A percentile compares a stretch with the other conserved stretches of the same genome.
Evolutionary conservation across 2,113 vertebrate species (phyloP).

Genomic region (Carlito syrichta): DNA sequence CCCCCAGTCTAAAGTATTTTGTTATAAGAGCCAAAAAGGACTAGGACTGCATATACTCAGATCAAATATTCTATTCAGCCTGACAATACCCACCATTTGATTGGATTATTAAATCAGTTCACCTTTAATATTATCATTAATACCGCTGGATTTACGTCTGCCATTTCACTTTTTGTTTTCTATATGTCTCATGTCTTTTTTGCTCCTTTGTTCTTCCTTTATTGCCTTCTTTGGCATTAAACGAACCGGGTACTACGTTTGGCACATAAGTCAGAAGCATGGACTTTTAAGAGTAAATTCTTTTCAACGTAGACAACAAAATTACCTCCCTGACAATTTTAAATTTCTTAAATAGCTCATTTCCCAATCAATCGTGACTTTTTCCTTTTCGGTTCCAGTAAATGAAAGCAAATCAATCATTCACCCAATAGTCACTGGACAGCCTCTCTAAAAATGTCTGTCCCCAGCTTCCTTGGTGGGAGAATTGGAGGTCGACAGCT

Average conservation of each 20-base stretch:
- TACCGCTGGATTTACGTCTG: accelerated
- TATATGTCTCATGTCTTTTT: background rate
- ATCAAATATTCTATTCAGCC: background rate
- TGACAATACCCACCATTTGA: background rate
- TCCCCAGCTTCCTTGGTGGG: background rate
- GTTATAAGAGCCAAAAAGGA: background rate
- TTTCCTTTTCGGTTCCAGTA: background rate
- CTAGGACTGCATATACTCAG: background rate
- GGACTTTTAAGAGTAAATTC: background rate
- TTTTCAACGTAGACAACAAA: background rate
- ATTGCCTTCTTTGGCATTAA: background rate
- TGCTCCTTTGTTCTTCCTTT: background rate
- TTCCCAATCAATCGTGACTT: background rate
- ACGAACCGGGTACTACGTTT: background rate
- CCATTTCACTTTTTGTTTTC: background rate
- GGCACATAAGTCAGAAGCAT: background rate
- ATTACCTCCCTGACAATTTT: background rate
- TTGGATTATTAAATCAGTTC: background rate
- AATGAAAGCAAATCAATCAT: background rate
- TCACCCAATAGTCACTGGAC: background rate
- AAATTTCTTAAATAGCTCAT: background rate
- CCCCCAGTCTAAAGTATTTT: background rate
- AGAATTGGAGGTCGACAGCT: background rate
- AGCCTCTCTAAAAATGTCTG: background rate
- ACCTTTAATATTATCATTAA: background rate